Conservation (phyloP, 2,113 vertebrate species). For the Odontesthes bonariensis region DNA sequence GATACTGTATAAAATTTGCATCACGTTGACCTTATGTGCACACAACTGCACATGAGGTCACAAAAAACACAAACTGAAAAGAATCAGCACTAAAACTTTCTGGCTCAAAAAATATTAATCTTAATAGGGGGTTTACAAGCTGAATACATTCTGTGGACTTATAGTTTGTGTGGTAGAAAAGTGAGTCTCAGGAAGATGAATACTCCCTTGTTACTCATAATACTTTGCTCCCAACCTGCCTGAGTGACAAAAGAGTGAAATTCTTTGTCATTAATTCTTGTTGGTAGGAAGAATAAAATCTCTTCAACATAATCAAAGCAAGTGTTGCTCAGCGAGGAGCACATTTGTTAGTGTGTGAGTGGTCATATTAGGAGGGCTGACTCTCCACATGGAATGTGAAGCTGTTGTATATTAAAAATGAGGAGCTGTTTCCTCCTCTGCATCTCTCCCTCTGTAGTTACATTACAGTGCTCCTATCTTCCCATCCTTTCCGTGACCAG, state of each 20-base stretch:
- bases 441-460: constrained; percentile 10
- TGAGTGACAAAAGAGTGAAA: constrained; percentile 16
- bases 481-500: constrained; percentile 29
- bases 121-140: constrained; percentile 45
- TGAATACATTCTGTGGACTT: constrained; percentile 41
- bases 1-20: no score
- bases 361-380: constrained; percentile 3
- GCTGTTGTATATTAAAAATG: constrained; percentile 31
- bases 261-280: constrained; percentile 26
- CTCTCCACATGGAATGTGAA: constrained; percentile 10
- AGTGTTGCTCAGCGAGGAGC: constrained; percentile 12
- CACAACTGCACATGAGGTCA: neutral
- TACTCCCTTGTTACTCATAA: constrained; percentile 26
- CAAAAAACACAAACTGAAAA: neutral
- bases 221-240: constrained; percentile 32
- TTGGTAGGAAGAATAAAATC: constrained; percentile 10
- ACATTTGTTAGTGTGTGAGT: constrained; percentile 13
- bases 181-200: constrained; percentile 38
- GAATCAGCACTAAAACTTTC: neutral
- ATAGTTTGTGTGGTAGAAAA: constrained; percentile 23
- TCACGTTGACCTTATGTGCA: no score
- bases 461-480: constrained; percentile 10
- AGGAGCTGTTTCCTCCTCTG: constrained; percentile 32
- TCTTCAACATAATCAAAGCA: constrained; percentile 31
- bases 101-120: constrained; percentile 41